Base-by-base conservation (phyloP, 2,888 invertebrate species). In the Noctua janthina region DNA sequence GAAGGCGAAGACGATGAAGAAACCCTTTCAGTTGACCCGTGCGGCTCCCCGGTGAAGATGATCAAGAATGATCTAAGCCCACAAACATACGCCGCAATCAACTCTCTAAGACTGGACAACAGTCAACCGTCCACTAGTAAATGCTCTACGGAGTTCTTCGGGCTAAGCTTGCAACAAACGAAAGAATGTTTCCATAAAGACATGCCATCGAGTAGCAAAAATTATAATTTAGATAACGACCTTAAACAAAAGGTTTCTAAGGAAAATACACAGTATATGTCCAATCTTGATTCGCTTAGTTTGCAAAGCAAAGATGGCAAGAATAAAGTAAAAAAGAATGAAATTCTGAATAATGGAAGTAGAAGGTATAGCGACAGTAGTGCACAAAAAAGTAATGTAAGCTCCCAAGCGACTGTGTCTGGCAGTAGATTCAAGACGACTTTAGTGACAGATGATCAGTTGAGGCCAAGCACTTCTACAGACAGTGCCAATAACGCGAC, bases 1-100 rank as follows among this genome's bases (percentile, higher is more conserved):
- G 97, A 97, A 91, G 97, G 96, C 35, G 97, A 97, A 88, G 97
- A 97, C 80, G 97, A 97, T 84, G 97, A 97, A 89, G 96, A 97
- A 78, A 97, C 97, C 0, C 90, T 97, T 23, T 97, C 97, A 66
- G 95, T 94, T 35, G 97, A 97, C 75, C 95, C 96, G 0, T 96
- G 95, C 86, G 93, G 91, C 89, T 95, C 95, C 1, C 95, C 96
- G 72, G 95, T 94, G 83, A 93, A 87, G 81, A 87, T 95, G 76
- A 96, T 95, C 73, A 94, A 91, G 76, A 96, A 96, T 87, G 96
- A 96, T 79, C 93, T 96, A 76, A 94, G 94, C 54, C 93, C 94
- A 11, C 92, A 91, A n/a, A 83, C 91, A 2, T 85, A 88, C 76
- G 69, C 88, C 4, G 88, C 86, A 46, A 80, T 87, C 29, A 85